Evolutionary conservation across 2,888 invertebrate genomes (phyloP), one percentile per base, ranked within the genome.

Genomic region (Cheilosia urbana): DNA sequence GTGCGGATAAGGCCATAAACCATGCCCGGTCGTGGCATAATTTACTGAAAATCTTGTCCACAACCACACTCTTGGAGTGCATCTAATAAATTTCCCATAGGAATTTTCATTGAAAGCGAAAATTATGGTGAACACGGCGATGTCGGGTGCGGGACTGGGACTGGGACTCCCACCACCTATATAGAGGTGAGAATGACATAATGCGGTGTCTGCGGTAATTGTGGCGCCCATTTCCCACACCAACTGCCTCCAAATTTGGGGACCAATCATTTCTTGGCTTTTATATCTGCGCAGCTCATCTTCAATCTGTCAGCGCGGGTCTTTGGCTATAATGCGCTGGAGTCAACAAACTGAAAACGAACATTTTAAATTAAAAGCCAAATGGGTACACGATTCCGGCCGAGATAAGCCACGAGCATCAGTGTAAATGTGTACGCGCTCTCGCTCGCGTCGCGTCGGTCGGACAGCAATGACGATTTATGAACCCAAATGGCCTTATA

Each of bases 361-460:
- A 87, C 79, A 75, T 78, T 77, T 77, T 60, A 87, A 87, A 87
- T 87, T 87, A 87, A 87, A 84, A 87, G 69, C 78, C 78, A 79
- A 77, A 83, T 83, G 80, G 76, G 51, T 69, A 87, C 75, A 83
- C 17, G 87, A 83, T 78, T 75, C 66, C 69, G 71, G 27, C 66
- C 34, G 62, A 75, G 83, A 83, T 79, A 87, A 79, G 75, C 66
- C 7, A 27, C 27, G 27, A 7, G 27, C 27, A 27, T 27, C 27
- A 27, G 7, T 6, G 1, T 27, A 27, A 27, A 37, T 37, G 37
- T 4, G 13, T 13, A n/a, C n/a, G 66, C 62, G 6, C 47, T 49
- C 42, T 68, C 40, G 9, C 30, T 30, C 30, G 27, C 27, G 6
- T 9, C 9, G 30, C 24, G 2, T 47, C 34, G 37, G 6, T 24